These are phyloP conservation scores for Aphidius colemani DNA, from an alignment of 2,888 invertebrate genomes.

Conservation along the genomic window DNA sequence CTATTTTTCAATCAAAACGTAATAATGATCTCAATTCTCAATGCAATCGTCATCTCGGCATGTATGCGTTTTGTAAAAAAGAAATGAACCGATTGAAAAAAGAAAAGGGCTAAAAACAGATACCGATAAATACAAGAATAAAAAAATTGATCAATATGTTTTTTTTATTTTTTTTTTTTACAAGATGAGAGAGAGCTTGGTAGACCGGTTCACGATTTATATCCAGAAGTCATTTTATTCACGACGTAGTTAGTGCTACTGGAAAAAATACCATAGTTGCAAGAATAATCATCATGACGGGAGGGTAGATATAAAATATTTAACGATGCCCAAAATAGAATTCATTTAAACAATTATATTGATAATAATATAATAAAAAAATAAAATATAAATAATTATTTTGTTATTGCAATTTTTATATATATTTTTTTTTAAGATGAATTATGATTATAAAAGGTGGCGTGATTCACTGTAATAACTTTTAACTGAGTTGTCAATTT, in stretches of 20 bases:
- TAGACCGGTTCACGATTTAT: slow-evolving; percentile 33
- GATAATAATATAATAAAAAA: slow-evolving; percentile 9
- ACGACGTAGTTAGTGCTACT: slow-evolving; percentile 34
- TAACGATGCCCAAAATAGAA: slow-evolving; percentile 36
- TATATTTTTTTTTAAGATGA: no score
- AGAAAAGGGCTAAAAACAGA: not conserved
- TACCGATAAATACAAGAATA: not conserved
- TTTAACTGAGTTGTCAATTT: no score
- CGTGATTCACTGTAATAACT: no score
- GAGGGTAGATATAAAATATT: slow-evolving; percentile 24
- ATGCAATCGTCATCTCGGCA: slow-evolving; percentile 26
- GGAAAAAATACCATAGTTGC: slow-evolving; percentile 1
- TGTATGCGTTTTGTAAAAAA: slow-evolving; percentile 2
- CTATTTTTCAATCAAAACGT: slow-evolving; percentile 18
- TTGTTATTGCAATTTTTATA: no score
- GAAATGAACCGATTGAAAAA: slow-evolving; percentile 10
- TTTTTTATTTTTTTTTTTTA: not conserved
- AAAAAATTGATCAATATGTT: slow-evolving; percentile 13
- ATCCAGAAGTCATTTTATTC: slow-evolving; percentile 33
- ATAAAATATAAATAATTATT: no score
- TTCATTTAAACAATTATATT: not conserved
- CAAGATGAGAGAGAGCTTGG: slow-evolving; percentile 1
- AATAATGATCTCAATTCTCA: slow-evolving; percentile 33
- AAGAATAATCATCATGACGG: not conserved
- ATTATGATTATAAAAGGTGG: no score